These are phyloP conservation scores for Dryobota labecula DNA, from an alignment of 2,888 invertebrate genomes.

Conservation along the genomic window DNA sequence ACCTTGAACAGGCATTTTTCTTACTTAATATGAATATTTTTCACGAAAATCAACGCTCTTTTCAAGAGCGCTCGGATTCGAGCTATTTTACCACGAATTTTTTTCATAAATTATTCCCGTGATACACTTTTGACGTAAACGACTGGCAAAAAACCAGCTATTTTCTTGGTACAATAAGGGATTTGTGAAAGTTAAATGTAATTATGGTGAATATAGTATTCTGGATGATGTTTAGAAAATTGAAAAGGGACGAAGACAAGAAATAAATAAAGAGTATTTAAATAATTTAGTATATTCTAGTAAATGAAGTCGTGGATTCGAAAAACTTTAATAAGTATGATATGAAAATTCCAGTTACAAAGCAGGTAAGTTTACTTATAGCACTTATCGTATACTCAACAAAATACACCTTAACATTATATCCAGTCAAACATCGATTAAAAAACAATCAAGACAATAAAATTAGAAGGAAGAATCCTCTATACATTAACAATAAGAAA, in stretches of 20 bases:
- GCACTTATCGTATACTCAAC: slow-evolving; percentile 35
- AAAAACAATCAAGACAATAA: slow-evolving; percentile 30
- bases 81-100: slow-evolving; percentile 34
- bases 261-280: neutral
- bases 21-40: slow-evolving; percentile 43
- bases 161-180: slow-evolving; percentile 43
- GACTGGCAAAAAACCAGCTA: slow-evolving; percentile 40
- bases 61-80: slow-evolving; percentile 21
- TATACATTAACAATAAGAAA: slow-evolving; percentile 50
- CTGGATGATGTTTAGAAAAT: slow-evolving; percentile 22
- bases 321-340: slow-evolving; percentile 16
- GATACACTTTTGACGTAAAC: slow-evolving; percentile 45
- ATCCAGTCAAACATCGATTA: slow-evolving; percentile 49
- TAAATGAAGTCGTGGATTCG: neutral
- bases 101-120: slow-evolving; percentile 43
- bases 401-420: slow-evolving; percentile 38
- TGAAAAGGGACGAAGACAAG: neutral
- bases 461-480: slow-evolving; percentile 43
- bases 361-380: slow-evolving; percentile 6
- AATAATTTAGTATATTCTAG: neutral
- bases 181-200: slow-evolving; percentile 46
- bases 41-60: slow-evolving; percentile 46
- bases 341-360: slow-evolving; percentile 10
- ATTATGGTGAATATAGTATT: slow-evolving; percentile 34
- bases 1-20: slow-evolving; percentile 37